These are phyloP conservation scores for Atherinomorus stipes DNA, from an alignment of 2,113 vertebrate genomes.

Conservation along the genomic window DNA sequence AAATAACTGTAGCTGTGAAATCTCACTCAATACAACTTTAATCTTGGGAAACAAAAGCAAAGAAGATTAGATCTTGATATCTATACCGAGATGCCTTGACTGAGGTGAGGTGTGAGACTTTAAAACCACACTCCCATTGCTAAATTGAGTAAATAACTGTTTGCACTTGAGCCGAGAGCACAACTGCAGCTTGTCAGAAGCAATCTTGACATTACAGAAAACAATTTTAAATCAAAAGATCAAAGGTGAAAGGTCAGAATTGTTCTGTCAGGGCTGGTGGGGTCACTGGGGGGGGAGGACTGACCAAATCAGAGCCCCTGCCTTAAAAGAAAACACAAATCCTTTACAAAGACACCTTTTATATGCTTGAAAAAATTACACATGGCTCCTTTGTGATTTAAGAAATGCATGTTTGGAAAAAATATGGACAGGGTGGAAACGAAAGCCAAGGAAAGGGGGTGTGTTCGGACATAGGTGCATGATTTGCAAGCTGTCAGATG, in stretches of 20 bases:
- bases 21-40: too few relatives aligned
- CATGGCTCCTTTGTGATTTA: conserved; percentile 20
- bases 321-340: conserved; percentile 12
- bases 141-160: conserved; percentile 28
- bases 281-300: conserved; percentile 49
- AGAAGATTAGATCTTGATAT: too few relatives aligned
- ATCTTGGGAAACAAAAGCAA: too few relatives aligned
- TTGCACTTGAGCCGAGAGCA: conserved; percentile 54
- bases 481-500: conserved; percentile 81
- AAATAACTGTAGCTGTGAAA: too few relatives aligned
- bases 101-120: background rate
- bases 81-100: too few relatives aligned
- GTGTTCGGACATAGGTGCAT: conserved; percentile 38
- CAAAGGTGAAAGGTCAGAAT: conserved; percentile 80
- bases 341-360: conserved; percentile 4
- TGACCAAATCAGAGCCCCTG: conserved; percentile 30
- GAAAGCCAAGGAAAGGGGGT: conserved; percentile 23
- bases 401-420: conserved; percentile 43
- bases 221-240: conserved; percentile 79
- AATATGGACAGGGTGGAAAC: conserved; percentile 5
- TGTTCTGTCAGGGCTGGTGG: conserved; percentile 65
- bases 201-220: conserved; percentile 77
- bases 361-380: background rate
- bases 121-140: conserved; percentile 5
- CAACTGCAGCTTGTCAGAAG: conserved; percentile 78